phyloP scores from a whole-genome alignment of 2,888 invertebrate species.

The Agriopis marginaria region DNA sequence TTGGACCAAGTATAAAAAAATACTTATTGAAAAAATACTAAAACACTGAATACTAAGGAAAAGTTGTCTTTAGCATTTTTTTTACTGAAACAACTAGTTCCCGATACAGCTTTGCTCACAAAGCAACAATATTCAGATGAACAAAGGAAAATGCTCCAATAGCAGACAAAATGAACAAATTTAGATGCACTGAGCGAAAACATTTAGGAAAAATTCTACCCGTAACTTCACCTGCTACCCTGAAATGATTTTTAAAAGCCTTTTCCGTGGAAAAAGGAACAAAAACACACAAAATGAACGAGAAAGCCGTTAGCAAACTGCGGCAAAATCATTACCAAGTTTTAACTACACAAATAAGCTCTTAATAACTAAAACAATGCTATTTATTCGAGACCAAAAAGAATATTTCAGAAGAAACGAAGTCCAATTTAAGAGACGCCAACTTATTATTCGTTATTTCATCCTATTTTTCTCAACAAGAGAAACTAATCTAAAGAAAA shows the following conservation, averaged over 20 bases:
- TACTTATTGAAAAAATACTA: too few species aligned
- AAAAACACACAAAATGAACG: slow-evolving; percentile 27
- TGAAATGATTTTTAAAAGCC: slow-evolving; percentile 43
- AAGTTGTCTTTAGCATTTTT: background rate
- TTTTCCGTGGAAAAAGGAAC: slow-evolving; percentile 37
- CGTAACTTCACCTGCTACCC: slow-evolving; percentile 40
- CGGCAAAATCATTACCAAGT: slow-evolving; percentile 60
- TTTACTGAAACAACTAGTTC: slow-evolving; percentile 1
- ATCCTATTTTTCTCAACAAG: slow-evolving; percentile 83
- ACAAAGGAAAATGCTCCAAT: slow-evolving; percentile 28
- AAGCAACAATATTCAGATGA: slow-evolving; percentile 15
- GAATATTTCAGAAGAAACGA: slow-evolving; percentile 65
- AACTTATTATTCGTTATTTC: slow-evolving; percentile 82
- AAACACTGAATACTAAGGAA: too few species aligned
- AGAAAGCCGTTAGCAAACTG: slow-evolving; percentile 48
- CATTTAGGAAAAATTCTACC: slow-evolving; percentile 43
- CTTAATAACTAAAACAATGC: slow-evolving; percentile 64
- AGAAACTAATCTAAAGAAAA: slow-evolving; percentile 86
- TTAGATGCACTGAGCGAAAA: slow-evolving; percentile 45
- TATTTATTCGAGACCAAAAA: slow-evolving; percentile 59
- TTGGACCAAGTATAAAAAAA: too few species aligned
- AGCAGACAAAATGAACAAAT: slow-evolving; percentile 33
- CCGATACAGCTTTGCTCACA: background rate
- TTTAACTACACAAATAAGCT: slow-evolving; percentile 65
- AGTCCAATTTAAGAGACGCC: slow-evolving; percentile 78